Evolutionary conservation across 2,888 invertebrate genomes (phyloP), one percentile per base, ranked within the genome.

Genomic region (Elysia crispata): DNA sequence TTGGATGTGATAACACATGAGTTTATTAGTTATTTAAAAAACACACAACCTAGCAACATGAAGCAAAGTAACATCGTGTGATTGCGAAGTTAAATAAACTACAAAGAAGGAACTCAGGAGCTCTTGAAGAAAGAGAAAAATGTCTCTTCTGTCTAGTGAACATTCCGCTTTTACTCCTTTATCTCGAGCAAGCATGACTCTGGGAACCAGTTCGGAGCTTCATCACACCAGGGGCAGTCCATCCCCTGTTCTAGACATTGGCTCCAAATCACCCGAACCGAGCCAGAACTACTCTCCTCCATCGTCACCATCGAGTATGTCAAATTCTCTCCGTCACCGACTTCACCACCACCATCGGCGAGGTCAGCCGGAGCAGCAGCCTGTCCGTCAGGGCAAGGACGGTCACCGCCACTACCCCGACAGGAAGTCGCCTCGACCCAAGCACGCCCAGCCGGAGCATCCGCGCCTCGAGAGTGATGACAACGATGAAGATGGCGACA

Each of bases 71-170:
- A 11, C 41, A 41, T 6, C 11, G 3, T 41, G 41, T 41, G 41
- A 41, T 41, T 41, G 41, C 11, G 41, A 41, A n/a, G n/a, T 41
- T 41, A 41, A 41, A 3, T 41, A 3, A 41, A 41, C n/a, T 41
- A 41, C 41, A 41, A 41, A 11, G 11, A 11, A 41, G 5, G 11
- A 41, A 41, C 41, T 41, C 5, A 41, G 5, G 41, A 41, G 11
- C 3, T 41, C 11, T 41, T 11, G 60, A 23, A 8, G 3, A 60
- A 15, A 60, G 60, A 60, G 23, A 13, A 70, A n/a, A 31, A 79
- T 79, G 79, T 79, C 79, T 5, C 31, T 79, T 20, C 11, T 79
- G 49, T 79, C 79, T 1, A 79, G 79, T 66, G 75, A 79, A 57
- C 67, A 75, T 33, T 79, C 79, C 23, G 79, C 79, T 1, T 79